Evolutionary conservation across 2,113 vertebrate genomes (phyloP), one percentile per base, ranked within the genome.

Genomic region (Sisor rabdophorus): DNA sequence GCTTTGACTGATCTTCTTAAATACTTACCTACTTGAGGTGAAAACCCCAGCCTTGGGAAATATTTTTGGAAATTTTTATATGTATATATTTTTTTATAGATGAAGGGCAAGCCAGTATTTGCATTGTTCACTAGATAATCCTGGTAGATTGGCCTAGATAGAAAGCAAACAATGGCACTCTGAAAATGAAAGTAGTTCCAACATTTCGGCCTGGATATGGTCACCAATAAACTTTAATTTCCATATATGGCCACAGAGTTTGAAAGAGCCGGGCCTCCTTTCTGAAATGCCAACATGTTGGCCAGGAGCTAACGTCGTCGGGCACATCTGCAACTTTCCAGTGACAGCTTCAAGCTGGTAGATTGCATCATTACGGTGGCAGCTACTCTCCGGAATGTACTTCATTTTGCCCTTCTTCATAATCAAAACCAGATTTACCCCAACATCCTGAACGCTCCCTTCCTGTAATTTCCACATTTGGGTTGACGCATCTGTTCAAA

Each of bases 221-320:
- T 54, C 50, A 26, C 10, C 52, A 56, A 50, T 60, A 77, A 65
- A 44, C n/a, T 50, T 54, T 40, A 47, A 20, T 71, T 65, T 75
- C 28, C 24, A 3, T 48, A 54, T 60, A 65, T 53, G 28, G n/a
- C 52, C 61, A 67, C 70, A 16, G 28, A 71, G 71, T 83, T 75
- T 59, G 44, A 28, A 78, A 54, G 56, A 80, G 71, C 81, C 78
- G 78, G 58, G 75, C 67, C 67, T 80, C 59, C 26, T 61, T 76
- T 76, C 54, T 71, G 28, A 28, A 76, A 71, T 13, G 54, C 24
- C 54, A 80, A 55, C 63, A 72, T 73, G 81, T 80, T 74, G 58
- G 71, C 40, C 16, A 60, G 54, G 44, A 61, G 24, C 67, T 15
- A 52, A 67, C 40, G 55, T 11, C 67, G 40, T 44, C 6, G 11